Base-by-base conservation (phyloP, 2,888 invertebrate species). In the Dasysyrphus albostriatus region DNA sequence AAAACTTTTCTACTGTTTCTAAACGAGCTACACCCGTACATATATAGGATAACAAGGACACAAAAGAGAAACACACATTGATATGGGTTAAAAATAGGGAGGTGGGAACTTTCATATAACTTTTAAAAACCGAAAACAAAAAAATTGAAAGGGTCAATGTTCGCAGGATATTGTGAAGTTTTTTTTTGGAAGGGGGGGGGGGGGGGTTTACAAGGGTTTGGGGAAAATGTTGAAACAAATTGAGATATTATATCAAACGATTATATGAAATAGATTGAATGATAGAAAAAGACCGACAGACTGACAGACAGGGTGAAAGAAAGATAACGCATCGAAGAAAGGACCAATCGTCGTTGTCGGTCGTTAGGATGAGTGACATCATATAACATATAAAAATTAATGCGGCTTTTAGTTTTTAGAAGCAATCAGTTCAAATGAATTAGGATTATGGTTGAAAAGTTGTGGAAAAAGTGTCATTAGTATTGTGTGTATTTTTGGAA, bases 1-100 rank as follows among this genome's bases (percentile, higher is more conserved):
- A 87, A 87, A 87, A 87, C 85, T 87, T 87, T 87, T 70, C 82
- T 58, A 85, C 81, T 87, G 78, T 82, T 72, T 87, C 74, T 74
- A 77, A 77, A 72, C 65, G 77, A 85, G 69, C 72, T 85, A 61
- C 5, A 3, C 10, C 24, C 24, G 24, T 24, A 39, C 16, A 16
- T n/a, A 7, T 32, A 37, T 37, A 16, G 12, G 32, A 37, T 10
- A 65, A 19, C 37, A 67, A 59, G 84, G 72, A 73, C 76, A 56
- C 70, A 56, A 72, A 19, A 2, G 42, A 70, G 12, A 54, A 19
- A 51, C 56, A 72, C 34, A 56, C 70, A 70, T 56, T 56, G 49
- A 56, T 49, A 56, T 37, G n/a, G 49, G 51, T 34, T 42, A 39
- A 5, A 16, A 32, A 34, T n/a, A 19, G 10, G 72, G 32, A 34